These are phyloP conservation scores for Himantopus leucocephalus DNA, from an alignment of 2,113 vertebrate genomes.

Conservation along the genomic window DNA sequence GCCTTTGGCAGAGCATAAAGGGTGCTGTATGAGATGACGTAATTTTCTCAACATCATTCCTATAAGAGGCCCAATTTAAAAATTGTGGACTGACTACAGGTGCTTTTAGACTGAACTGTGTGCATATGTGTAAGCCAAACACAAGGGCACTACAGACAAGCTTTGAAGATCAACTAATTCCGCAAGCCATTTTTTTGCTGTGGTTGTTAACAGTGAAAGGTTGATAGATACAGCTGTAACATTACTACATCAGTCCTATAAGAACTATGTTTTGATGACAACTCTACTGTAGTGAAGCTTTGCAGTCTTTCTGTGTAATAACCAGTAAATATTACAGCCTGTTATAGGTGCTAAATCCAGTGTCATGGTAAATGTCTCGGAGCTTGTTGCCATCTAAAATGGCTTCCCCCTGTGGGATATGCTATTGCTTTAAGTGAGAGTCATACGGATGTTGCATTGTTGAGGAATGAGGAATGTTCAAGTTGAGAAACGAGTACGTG, in stretches of 20 bases:
- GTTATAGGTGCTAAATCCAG: neutral
- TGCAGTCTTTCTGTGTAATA: neutral
- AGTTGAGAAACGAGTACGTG: neutral
- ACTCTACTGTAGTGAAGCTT: neutral
- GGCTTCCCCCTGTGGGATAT: neutral
- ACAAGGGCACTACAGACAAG: neutral
- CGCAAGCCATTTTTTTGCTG: neutral
- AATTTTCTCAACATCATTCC: neutral
- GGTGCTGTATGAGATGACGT: rapidly evolving
- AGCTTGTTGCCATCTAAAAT: neutral
- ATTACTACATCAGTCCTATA: neutral
- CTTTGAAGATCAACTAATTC: neutral
- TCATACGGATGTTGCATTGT: neutral
- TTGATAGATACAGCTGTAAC: neutral
- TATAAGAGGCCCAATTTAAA: neutral
- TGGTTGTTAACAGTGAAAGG: neutral
- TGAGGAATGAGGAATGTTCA: neutral
- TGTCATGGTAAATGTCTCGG: neutral
- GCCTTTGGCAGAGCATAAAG: rapidly evolving
- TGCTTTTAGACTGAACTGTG: neutral
- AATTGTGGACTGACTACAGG: neutral
- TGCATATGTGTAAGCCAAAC: neutral
- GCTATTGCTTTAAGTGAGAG: neutral
- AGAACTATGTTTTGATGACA: neutral
- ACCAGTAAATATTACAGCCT: neutral